Conservation (phyloP, 2,113 vertebrate species). For the Alexandromys fortis region DNA sequence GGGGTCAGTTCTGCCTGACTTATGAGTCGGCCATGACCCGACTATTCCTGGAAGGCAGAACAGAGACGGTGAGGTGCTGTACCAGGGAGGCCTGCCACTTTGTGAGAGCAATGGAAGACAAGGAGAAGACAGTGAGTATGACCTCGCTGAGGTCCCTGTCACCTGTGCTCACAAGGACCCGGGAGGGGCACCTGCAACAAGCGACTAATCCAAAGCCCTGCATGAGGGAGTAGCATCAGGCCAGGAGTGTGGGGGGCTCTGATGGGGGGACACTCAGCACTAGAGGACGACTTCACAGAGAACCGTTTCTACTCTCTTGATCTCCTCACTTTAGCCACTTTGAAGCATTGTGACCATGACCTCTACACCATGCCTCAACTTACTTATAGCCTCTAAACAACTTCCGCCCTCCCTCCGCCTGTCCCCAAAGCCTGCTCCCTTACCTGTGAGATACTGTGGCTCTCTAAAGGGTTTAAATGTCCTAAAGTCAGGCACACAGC, state of each 20-base stretch:
- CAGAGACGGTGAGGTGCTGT: slow-evolving; percentile 92
- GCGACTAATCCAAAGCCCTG: not conserved
- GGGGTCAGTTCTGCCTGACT: slow-evolving; percentile 90
- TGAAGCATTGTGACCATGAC: not conserved
- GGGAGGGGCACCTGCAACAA: not conserved
- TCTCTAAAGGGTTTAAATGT: not conserved
- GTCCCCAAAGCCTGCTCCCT: not conserved
- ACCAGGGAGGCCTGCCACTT: slow-evolving; percentile 88
- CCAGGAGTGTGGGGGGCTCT: not conserved
- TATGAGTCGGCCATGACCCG: slow-evolving; percentile 94
- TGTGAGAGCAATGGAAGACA: slow-evolving; percentile 86
- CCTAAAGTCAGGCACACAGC: not conserved
- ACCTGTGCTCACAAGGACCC: not conserved
- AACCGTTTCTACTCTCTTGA: not conserved
- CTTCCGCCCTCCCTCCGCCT: not conserved
- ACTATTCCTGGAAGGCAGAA: slow-evolving; percentile 92
- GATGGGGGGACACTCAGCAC: not conserved
- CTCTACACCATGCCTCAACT: not conserved
- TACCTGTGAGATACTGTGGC: not conserved
- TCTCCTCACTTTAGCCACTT: not conserved
- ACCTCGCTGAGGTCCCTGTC: not conserved
- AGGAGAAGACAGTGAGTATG: slow-evolving; percentile 82
- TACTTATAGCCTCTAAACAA: not conserved
- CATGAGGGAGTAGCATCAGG: not conserved
- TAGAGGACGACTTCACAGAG: not conserved